phyloP scores from a whole-genome alignment of 2,797 vertebrate species.

The Epinephelus awoara region DNA sequence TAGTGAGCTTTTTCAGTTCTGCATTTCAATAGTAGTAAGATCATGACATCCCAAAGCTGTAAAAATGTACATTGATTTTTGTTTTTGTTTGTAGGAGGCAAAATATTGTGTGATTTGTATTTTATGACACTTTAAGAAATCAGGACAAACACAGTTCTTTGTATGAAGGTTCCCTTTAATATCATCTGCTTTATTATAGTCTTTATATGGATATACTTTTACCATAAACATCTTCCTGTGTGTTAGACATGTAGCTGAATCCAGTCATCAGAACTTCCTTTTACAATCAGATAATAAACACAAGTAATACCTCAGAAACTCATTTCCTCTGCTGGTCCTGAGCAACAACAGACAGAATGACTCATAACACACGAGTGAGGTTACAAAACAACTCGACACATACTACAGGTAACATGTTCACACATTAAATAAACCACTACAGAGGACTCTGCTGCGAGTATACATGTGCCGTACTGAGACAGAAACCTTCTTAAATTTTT shows the following conservation, averaged over 20 bases:
- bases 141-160: neutral
- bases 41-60: no score
- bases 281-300: neutral
- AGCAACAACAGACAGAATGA: neutral
- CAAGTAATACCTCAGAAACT: neutral
- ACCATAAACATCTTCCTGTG: neutral
- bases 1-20: neutral
- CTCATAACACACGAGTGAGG: neutral
- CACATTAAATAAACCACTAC: conserved; percentile 30
- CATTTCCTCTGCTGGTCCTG: neutral
- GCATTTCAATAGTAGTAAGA: neutral
- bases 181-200: neutral
- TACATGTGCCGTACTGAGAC: no score
- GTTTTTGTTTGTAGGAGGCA: neutral
- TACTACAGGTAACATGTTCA: neutral
- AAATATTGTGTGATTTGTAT: neutral
- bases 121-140: neutral
- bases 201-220: neutral
- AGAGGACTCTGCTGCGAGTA: neutral
- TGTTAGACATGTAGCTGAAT: neutral
- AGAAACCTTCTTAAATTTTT: neutral
- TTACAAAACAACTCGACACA: neutral
- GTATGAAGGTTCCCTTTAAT: neutral
- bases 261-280: neutral
- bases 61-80: neutral